A percentile compares a stretch with the other conserved stretches of the same genome.
These are phyloP conservation scores for Clistopyga incitator DNA, from an alignment of 2,888 invertebrate genomes.

Conservation along the genomic window DNA sequence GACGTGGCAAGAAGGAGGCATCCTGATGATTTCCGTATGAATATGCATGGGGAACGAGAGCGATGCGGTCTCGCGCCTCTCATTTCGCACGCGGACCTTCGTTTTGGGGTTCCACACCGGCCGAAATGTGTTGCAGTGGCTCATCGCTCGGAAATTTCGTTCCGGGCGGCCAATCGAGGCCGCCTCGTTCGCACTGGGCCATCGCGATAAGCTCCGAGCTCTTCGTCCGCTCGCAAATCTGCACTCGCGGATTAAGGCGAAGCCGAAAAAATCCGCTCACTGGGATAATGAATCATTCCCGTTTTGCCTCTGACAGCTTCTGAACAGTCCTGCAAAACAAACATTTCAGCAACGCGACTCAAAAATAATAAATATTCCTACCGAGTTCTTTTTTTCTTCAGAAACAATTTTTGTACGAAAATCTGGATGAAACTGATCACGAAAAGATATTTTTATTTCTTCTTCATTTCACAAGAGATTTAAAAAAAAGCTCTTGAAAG, in stretches of 20 bases:
- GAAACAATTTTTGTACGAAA: too few relatives aligned
- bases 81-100: neutral
- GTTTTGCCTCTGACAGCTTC: neutral
- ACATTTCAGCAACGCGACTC: neutral
- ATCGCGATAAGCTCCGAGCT: constrained; percentile 52
- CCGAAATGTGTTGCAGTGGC: neutral
- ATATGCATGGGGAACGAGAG: constrained; percentile 54
- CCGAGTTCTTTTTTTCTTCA: too few relatives aligned
- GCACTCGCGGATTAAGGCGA: constrained; percentile 16
- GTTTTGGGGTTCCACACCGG: constrained; percentile 2
- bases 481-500: too few relatives aligned
- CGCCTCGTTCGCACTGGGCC: constrained; percentile 41
- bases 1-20: constrained; percentile 33
- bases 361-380: neutral
- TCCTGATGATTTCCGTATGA: constrained; percentile 42
- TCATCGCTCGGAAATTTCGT: neutral
- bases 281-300: constrained; percentile 8
- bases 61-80: constrained; percentile 33
- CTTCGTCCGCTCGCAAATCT: constrained; percentile 1
- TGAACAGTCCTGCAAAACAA: neutral
- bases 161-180: constrained; percentile 40
- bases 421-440: neutral
- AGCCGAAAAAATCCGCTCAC: neutral
- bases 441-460: too few relatives aligned
- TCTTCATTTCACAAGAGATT: too few relatives aligned